Evolutionary conservation across 1,140 invertebrate species (phyloP), one percentile per base, ranked within the genome.

Genomic region (Oreohelix idahoensis): DNA sequence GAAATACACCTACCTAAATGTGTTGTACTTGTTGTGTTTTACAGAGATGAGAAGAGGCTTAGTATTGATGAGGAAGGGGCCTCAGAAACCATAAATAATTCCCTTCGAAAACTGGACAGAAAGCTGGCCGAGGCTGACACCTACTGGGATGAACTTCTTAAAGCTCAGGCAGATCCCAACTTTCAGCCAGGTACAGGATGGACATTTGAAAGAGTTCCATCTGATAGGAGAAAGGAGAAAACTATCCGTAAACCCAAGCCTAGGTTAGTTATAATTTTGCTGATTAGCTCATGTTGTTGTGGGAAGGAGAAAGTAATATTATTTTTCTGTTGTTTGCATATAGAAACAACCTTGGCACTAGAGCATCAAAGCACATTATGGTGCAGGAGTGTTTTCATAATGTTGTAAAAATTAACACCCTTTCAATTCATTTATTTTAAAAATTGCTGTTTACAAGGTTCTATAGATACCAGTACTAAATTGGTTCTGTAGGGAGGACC

Each of bases 131-230:
- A 92, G 69, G 71, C 90, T 29, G 85, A 90, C 32, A 82, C 85
- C 35, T 90, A 88, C 73, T 92, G 91, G 91, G 74, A 80, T 36
- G 88, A 89, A 83, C 87, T 91, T 83, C 84, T 87, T 39, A 84
- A 87, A 73, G 89, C 87, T 15, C 63, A 78, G 32, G 58, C 63
- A 5, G 82, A 86, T 73, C 84, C 84, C 5, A 75, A 86, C 51
- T 86, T 83, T 71, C 78, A 84, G 73, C 84, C 86, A 29, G 71
- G 63, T 32, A 51, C 42, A 42, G 39, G 29, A 42, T 38, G 13
- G 36, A 26, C 51, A 38, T 35, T 78, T 32, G 35, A 70, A 70
- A 20, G 82, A 79, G 76, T 79, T 45, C 66, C 75, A 5, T 83
- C 79, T 73, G 84, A 85, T 49, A 80, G 71, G 35, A 73, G 29